Evolutionary conservation across 2,797 vertebrate genomes (phyloP).

Genomic region (Urosaurus nigricauda): DNA sequence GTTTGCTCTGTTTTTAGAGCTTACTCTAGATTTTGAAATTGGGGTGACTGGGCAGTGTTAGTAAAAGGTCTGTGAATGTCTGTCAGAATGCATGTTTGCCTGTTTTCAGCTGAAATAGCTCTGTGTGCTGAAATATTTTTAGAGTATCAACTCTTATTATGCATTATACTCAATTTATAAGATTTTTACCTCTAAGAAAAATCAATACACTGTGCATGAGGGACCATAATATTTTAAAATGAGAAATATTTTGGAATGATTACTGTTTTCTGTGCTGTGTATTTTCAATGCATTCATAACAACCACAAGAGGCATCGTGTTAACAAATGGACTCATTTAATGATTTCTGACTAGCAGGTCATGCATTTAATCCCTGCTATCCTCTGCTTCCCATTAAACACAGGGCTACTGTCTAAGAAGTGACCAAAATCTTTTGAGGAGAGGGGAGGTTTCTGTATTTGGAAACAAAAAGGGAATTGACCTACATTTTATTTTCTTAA

Average conservation of each 20-base stretch:
- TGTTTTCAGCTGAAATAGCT: not conserved
- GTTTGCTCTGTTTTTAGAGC: not conserved
- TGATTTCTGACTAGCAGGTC: conserved; percentile 8
- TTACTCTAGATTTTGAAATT: not conserved
- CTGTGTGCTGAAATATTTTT: not conserved
- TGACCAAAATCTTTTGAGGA: not conserved
- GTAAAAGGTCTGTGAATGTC: not conserved
- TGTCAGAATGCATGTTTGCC: not conserved
- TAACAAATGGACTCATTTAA: not conserved
- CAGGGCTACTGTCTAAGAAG: not conserved
- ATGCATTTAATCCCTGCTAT: not conserved
- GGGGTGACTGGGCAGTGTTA: not conserved
- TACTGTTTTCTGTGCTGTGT: conserved; percentile 5
- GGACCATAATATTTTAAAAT: conserved; percentile 19
- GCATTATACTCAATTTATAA: not conserved
- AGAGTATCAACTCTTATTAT: not conserved
- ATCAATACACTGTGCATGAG: not conserved
- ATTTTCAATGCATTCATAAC: conserved; percentile 1
- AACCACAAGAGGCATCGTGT: accelerated
- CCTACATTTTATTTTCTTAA: not conserved
- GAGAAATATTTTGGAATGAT: conserved; percentile 8
- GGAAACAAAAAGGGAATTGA: not conserved
- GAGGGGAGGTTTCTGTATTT: not conserved
- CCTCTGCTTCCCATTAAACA: not conserved
- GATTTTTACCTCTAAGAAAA: not conserved